phyloP scores from a whole-genome alignment of 2,888 invertebrate species.

The Ophion obscuratus region DNA sequence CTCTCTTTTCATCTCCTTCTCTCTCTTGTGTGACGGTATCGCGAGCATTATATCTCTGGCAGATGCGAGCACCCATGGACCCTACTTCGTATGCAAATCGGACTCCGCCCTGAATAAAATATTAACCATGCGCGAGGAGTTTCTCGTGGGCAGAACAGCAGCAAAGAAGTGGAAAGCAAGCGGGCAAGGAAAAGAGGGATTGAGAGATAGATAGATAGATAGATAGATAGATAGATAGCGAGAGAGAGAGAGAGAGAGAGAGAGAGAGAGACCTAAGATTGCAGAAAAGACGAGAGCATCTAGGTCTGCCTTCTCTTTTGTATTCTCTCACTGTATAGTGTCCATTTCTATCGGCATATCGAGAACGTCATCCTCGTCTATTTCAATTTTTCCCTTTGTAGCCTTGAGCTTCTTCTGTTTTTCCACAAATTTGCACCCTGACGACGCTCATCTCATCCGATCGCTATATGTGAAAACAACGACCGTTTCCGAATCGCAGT shows the following conservation, averaged over 20 bases:
- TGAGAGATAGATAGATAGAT: neutral
- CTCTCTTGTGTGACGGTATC: conserved; percentile 66
- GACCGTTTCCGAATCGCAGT: neutral
- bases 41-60: conserved; percentile 72
- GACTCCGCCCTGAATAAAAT: conserved; percentile 81
- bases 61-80: conserved; percentile 73
- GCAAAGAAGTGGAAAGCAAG: conserved; percentile 38
- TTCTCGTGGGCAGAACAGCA: conserved; percentile 57
- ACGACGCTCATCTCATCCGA: no score
- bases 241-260: neutral
- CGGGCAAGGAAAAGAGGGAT: neutral
- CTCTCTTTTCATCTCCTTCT: neutral
- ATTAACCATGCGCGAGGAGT: conserved; percentile 74
- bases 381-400: conserved; percentile 1
- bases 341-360: conserved; percentile 38
- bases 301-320: conserved; percentile 29
- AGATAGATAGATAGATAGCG: no score
- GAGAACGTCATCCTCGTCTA: conserved; percentile 44
- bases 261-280: no score
- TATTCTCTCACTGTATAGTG: conserved; percentile 13
- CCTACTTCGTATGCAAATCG: conserved; percentile 79
- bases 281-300: conserved; percentile 54
- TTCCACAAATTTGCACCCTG: conserved; percentile 12
- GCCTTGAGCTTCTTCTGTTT: neutral
- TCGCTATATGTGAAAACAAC: neutral